These are phyloP conservation scores for Chionomys nivalis DNA, from an alignment of 2,113 vertebrate genomes.

Conservation along the genomic window DNA sequence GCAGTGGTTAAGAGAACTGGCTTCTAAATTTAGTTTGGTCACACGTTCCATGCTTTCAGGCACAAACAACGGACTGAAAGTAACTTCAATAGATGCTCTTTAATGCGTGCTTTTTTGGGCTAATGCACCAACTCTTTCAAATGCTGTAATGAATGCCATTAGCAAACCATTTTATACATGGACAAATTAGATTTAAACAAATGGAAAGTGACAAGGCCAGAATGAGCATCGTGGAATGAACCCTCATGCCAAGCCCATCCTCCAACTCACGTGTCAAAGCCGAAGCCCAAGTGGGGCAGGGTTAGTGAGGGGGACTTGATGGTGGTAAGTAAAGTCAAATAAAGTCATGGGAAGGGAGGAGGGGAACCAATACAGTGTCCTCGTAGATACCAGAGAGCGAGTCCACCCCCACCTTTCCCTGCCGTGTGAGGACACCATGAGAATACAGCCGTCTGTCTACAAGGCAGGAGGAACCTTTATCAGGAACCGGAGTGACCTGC, in stretches of 20 bases:
- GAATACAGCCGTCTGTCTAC: too few species aligned
- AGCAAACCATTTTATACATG: background rate
- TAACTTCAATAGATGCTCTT: background rate
- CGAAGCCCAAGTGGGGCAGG: background rate
- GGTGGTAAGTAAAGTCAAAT: background rate
- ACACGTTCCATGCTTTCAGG: background rate
- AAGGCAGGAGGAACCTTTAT: background rate
- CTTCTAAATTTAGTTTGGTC: background rate
- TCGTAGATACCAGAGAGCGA: too few species aligned
- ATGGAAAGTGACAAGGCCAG: background rate
- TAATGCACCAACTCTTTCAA: background rate
- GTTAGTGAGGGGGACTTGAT: background rate
- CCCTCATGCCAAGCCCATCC: fast-evolving
- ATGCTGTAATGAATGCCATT: background rate
- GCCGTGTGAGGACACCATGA: background rate
- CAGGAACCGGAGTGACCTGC: background rate
- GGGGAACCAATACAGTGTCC: background rate
- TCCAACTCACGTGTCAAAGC: background rate
- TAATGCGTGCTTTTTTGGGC: background rate
- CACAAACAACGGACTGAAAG: background rate
- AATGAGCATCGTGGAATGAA: background rate
- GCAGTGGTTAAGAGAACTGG: background rate
- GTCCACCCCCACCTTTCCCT: background rate
- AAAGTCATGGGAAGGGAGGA: background rate
- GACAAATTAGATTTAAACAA: background rate